Percentiles rank a stretch among this genome's conserved stretches.
Conservation (phyloP, 2,113 vertebrate genomes). For the Mellivora capensis region DNA sequence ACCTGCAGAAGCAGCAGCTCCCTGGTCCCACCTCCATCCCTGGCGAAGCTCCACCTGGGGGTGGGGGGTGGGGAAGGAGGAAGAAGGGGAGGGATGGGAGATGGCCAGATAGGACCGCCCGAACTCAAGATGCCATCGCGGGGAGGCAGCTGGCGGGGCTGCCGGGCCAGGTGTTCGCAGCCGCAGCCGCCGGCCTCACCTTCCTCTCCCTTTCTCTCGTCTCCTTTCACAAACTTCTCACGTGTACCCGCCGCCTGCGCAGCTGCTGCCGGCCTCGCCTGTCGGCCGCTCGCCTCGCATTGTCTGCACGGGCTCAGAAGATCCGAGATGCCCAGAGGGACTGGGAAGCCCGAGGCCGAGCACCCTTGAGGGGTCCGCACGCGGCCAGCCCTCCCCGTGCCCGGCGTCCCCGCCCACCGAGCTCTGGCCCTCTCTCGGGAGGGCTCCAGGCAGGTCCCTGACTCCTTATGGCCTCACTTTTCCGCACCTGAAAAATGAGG, state of each 20-base stretch:
- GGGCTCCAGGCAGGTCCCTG: background rate
- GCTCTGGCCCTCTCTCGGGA: background rate
- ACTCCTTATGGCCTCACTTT: background rate
- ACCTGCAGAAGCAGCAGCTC: background rate
- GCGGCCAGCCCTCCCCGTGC: background rate
- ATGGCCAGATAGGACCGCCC: slow-evolving; percentile 8
- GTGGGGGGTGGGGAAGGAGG: background rate
- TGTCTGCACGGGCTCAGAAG: background rate
- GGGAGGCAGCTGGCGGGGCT: slow-evolving; percentile 69
- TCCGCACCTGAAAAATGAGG: background rate
- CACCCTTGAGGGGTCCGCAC: background rate
- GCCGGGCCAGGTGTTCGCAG: slow-evolving; percentile 64
- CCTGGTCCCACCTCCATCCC: background rate
- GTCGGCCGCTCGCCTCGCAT: slow-evolving; percentile 49
- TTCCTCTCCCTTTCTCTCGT: slow-evolving; percentile 46
- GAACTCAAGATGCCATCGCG: slow-evolving; percentile 63
- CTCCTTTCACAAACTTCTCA: slow-evolving; percentile 74
- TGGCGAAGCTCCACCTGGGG: background rate
- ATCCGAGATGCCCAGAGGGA: slow-evolving; percentile 75
- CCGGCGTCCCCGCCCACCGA: fast-evolving
- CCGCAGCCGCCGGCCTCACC: background rate
- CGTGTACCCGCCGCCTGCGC: slow-evolving; percentile 68
- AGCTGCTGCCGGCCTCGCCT: slow-evolving; percentile 67
- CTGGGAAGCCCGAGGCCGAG: background rate
- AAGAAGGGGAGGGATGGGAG: background rate